phyloP scores from a whole-genome alignment of 2,888 invertebrate genomes.

The Meloe dianella region DNA sequence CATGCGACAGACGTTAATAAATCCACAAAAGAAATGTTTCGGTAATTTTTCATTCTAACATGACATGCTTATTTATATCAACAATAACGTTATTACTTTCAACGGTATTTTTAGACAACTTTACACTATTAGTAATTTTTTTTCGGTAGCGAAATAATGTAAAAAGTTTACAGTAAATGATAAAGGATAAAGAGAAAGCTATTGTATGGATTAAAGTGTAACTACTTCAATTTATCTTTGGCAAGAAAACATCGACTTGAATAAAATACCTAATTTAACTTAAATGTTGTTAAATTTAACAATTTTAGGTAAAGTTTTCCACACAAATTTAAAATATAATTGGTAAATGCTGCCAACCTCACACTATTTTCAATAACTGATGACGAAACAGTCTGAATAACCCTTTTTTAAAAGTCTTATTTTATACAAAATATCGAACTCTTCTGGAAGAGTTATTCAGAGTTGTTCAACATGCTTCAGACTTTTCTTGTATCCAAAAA shows the following conservation, averaged over 20 bases:
- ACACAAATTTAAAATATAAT: not conserved
- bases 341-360: not conserved
- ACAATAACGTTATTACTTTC: not conserved
- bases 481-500: no score
- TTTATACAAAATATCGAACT: no score
- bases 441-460: no score
- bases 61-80: not conserved
- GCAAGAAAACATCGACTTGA: not conserved
- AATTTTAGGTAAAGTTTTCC: not conserved
- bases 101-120: not conserved
- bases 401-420: no score
- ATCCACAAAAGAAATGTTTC: not conserved
- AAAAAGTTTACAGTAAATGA: not conserved
- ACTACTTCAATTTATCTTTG: not conserved
- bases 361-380: not conserved
- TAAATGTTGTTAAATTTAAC: not conserved
- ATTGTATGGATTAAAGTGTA: not conserved
- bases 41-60: not conserved
- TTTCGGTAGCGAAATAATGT: no score
- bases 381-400: not conserved
- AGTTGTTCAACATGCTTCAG: no score
- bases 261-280: not conserved
- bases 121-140: not conserved
- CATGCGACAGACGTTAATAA: slow-evolving; percentile 3
- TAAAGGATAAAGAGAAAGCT: not conserved